Evolutionary conservation across 2,113 vertebrate genomes (phyloP), one percentile per base, ranked within the genome.

Genomic region (Axis porcinus): DNA sequence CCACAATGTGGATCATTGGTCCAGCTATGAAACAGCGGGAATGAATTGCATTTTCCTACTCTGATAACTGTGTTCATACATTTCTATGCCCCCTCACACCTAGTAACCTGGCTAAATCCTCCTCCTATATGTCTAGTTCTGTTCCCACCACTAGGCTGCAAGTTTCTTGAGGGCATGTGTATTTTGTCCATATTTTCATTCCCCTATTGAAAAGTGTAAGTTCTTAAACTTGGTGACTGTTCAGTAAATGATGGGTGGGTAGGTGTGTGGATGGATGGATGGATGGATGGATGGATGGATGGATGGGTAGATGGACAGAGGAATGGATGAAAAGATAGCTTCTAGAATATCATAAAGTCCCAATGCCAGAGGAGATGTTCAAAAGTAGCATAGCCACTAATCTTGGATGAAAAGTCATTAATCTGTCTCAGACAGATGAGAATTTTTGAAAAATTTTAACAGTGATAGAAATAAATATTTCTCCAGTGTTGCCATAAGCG

Each of bases 391-490:
- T 19, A 47, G 23, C 36, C 13, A 7, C 12, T 40, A 23, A 57
- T 74, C 60, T 86, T 36, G 7, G 15, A 62, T 88, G 17, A 15
- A 82, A 70, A 96, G 3, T n/a, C 17, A 5, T 36, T 94, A 25
- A 52, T 74, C 87, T 76, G 2, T 52, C 67, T 93, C 45, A 76
- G 58, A 78, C 3, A 91, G 7, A 43, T 82, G 33, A 93, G 25
- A 88, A 88, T 89, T 86, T 91, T 86, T 82, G 13, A 84, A 87
- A 45, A 70, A 33, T 74, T 79, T 95, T 84, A 87, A 55, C 43
- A 88, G 2, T 50, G 86, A 58, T 30, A 91, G 40, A 96, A 57
- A 84, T 8, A 64, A 33, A 58, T 50, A 84, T 76, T 94, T 95
- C 47, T 93, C 86, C 12, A 87, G 33, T 19, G 54, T 54, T 93